Evolutionary conservation across 2,888 invertebrate genomes (phyloP).

Genomic region (Quadriops clusia): DNA sequence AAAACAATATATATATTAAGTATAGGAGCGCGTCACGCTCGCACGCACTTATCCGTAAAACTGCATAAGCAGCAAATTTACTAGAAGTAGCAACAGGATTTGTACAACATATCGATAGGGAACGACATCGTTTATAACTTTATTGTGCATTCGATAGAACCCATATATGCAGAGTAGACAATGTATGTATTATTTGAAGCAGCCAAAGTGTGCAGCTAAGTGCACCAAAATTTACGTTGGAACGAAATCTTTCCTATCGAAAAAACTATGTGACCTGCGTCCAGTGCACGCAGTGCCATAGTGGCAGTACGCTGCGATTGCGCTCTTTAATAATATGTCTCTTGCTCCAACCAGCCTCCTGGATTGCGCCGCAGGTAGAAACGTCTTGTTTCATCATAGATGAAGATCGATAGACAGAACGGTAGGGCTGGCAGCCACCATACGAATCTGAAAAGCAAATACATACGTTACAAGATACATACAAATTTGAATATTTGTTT

Average conservation of each 20-base stretch:
- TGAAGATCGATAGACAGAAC: slow-evolving; percentile 96
- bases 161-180: slow-evolving; percentile 11
- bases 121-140: slow-evolving; percentile 28
- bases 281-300: slow-evolving; percentile 13
- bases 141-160: slow-evolving; percentile 19
- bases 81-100: slow-evolving; percentile 36
- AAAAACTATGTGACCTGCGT: slow-evolving; percentile 23
- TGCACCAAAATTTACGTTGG: slow-evolving; percentile 18
- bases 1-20: slow-evolving; percentile 4
- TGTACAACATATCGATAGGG: slow-evolving; percentile 35
- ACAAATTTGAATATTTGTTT: slow-evolving; percentile 1
- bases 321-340: slow-evolving; percentile 86
- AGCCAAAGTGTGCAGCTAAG: slow-evolving; percentile 22
- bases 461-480: slow-evolving; percentile 1
- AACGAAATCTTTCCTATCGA: slow-evolving; percentile 33
- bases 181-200: slow-evolving; percentile 18
- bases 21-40: slow-evolving; percentile 10
- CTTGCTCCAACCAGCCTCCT: slow-evolving; percentile 97
- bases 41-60: slow-evolving; percentile 16
- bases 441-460: slow-evolving; percentile 61
- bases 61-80: slow-evolving; percentile 26
- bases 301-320: slow-evolving; percentile 19
- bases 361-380: slow-evolving; percentile 95
- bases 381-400: slow-evolving; percentile 96
- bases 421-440: slow-evolving; percentile 99